Evolutionary conservation across 2,113 vertebrate species (phyloP).

Genomic region (Corythoichthys intestinalis): DNA sequence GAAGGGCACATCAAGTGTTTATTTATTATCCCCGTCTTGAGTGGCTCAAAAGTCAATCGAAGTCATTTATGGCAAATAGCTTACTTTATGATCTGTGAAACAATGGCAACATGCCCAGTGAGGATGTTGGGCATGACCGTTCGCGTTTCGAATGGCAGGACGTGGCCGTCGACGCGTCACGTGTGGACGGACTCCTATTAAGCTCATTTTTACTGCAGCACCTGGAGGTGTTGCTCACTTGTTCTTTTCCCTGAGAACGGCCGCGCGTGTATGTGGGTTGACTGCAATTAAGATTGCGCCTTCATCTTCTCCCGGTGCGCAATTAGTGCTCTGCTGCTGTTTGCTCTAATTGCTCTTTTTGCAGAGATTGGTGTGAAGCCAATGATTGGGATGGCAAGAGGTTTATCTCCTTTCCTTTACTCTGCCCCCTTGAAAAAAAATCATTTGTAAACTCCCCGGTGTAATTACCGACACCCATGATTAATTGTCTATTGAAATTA

Average conservation of each 20-base stretch:
- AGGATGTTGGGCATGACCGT: conserved; percentile 35
- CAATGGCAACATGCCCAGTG: conserved; percentile 78
- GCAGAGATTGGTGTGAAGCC: conserved; percentile 93
- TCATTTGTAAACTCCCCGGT: conserved; percentile 99
- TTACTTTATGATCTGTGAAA: conserved; percentile 65
- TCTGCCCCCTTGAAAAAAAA: conserved; percentile 92
- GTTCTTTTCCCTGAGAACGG: conserved; percentile 70
- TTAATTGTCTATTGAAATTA: conserved; percentile 99
- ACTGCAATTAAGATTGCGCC: conserved; percentile 91
- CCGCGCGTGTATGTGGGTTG: conserved; percentile 89
- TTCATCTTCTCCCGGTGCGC: conserved; percentile 88
- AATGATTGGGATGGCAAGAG: conserved; percentile 91
- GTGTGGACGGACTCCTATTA: conserved; percentile 22
- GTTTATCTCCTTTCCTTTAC: conserved; percentile 87
- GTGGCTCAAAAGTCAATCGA: conserved; percentile 9
- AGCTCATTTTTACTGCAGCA: conserved; percentile 85
- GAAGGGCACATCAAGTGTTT: conserved; percentile 10
- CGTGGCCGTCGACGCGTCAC: conserved; percentile 76
- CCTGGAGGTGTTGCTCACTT: conserved; percentile 81
- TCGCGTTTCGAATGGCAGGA: conserved; percentile 61
- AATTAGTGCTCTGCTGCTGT: conserved; percentile 92
- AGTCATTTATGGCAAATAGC: conserved; percentile 33
- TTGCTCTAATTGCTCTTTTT: conserved; percentile 95
- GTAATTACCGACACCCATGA: conserved; percentile 99
- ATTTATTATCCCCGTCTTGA: not conserved